Conservation (phyloP, 2,113 vertebrate species). For the Lonchura striata region DNA sequence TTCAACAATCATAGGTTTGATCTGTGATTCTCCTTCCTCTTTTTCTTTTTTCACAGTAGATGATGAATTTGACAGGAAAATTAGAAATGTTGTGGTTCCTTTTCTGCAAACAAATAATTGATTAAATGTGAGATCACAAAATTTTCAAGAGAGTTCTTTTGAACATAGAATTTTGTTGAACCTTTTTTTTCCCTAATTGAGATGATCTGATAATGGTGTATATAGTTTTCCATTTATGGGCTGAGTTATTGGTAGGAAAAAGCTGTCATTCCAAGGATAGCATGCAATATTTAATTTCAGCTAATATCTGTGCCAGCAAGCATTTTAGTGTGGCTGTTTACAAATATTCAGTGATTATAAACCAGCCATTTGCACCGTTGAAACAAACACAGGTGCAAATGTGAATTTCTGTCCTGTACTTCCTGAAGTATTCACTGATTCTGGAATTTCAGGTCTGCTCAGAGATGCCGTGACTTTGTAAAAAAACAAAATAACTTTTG, state of each 20-base stretch:
- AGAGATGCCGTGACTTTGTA: background rate
- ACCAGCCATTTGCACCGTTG: background rate
- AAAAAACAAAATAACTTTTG: background rate
- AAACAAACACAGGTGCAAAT: constrained; percentile 11
- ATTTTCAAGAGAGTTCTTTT: background rate
- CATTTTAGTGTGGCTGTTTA: background rate
- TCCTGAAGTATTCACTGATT: background rate
- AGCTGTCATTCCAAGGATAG: background rate
- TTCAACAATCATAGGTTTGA: background rate
- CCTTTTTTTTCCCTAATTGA: no score
- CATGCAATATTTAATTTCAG: background rate
- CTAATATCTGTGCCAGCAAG: background rate
- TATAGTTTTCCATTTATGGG: background rate
- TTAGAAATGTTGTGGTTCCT: background rate
- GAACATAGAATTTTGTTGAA: background rate
- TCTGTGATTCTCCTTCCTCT: background rate
- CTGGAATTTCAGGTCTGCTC: background rate
- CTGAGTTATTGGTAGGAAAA: background rate
- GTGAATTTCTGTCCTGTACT: background rate
- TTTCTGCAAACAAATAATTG: fast-evolving
- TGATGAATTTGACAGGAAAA: background rate
- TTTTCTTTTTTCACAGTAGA: background rate
- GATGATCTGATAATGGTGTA: background rate
- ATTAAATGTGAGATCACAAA: background rate
- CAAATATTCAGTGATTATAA: constrained; percentile 19